Conservation (phyloP, 2,797 vertebrate genomes). For the Anomalospiza imberbis region DNA sequence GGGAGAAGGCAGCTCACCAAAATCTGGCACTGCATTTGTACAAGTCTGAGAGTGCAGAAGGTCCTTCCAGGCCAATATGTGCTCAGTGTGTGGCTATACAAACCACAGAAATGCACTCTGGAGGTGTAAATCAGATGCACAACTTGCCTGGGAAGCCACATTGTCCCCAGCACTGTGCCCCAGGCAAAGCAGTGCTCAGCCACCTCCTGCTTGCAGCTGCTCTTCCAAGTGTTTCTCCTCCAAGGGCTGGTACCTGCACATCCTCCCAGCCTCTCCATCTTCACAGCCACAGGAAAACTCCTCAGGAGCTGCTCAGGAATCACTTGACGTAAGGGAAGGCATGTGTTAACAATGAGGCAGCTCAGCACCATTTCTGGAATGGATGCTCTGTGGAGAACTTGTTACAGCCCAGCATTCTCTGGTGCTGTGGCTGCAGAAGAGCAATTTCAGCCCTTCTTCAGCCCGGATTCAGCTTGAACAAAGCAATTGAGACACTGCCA, state of each 20-base stretch:
- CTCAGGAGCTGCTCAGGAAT: background rate
- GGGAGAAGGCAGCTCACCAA: background rate
- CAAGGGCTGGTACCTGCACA: background rate
- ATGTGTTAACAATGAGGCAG: background rate
- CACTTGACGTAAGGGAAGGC: background rate
- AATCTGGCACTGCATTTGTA: background rate
- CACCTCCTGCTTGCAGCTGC: background rate
- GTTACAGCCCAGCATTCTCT: accelerated
- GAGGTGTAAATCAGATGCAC: background rate
- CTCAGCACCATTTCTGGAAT: background rate
- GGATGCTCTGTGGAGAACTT: background rate
- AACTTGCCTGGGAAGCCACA: background rate
- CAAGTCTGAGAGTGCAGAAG: background rate
- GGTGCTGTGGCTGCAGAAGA: background rate
- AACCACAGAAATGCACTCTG: background rate
- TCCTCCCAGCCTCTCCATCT: background rate
- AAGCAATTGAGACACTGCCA: background rate
- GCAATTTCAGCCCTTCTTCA: background rate
- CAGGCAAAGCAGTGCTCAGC: background rate
- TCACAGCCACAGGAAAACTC: background rate
- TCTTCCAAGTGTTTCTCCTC: background rate
- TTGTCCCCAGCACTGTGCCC: background rate
- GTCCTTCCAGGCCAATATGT: background rate
- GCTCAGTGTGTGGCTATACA: background rate
- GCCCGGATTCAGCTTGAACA: background rate